These are phyloP conservation scores for Synaphobranchus kaupii DNA, from an alignment of 2,797 vertebrate species.

Conservation along the genomic window DNA sequence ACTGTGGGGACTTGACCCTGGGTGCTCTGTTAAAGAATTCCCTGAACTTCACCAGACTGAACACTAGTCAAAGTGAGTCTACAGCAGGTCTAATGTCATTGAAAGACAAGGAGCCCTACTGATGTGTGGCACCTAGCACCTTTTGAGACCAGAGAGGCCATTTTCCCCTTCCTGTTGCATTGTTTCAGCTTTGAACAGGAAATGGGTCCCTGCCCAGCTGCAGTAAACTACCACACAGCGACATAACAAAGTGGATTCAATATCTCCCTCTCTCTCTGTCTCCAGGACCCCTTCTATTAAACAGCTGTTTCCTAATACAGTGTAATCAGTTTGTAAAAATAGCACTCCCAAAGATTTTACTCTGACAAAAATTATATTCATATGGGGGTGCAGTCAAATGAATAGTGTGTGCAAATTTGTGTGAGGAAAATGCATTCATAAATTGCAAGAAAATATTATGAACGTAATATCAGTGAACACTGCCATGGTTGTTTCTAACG, in stretches of 20 bases:
- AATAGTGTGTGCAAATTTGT: too few relatives aligned
- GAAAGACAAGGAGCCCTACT: not conserved
- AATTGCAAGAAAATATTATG: too few relatives aligned
- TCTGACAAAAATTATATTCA: too few relatives aligned
- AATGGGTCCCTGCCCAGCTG: not conserved
- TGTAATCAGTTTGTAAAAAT: constrained; percentile 28
- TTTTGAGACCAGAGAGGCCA: not conserved
- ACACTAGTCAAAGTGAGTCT: not conserved
- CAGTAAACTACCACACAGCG: not conserved
- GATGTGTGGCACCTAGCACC: not conserved
- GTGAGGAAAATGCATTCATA: too few relatives aligned
- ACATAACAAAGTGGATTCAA: constrained; percentile 13
- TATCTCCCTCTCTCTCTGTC: not conserved
- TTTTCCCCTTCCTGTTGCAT: constrained; percentile 8
- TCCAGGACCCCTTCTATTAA: constrained; percentile 45
- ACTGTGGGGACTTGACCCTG: not conserved
- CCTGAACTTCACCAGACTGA: constrained; percentile 1
- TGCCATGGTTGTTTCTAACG: too few relatives aligned
- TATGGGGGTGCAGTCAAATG: too few relatives aligned
- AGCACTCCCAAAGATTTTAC: too few relatives aligned
- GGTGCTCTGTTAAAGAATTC: not conserved
- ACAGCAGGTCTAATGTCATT: not conserved
- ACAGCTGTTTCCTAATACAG: constrained; percentile 64
- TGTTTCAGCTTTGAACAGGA: constrained; percentile 13
- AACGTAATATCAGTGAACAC: too few relatives aligned